These are phyloP conservation scores for Trididemnum miniatum DNA, from an alignment of 23 tunicate species.

Conservation along the genomic window DNA sequence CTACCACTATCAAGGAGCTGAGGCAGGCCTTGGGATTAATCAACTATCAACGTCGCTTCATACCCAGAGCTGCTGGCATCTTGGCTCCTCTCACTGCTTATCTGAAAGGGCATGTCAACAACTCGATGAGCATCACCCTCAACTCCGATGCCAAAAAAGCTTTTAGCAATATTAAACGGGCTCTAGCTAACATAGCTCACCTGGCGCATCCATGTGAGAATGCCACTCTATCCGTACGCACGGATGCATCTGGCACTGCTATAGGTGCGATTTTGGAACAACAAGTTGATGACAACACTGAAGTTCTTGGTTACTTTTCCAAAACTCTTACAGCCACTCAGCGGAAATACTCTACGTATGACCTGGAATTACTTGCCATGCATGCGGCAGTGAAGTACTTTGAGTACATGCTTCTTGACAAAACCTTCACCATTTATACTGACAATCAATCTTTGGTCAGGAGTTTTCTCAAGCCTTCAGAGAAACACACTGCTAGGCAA, in stretches of 20 bases:
- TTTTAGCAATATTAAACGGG: conserved; percentile 4
- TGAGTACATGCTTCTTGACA: conserved; percentile 15
- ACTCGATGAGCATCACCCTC: neutral
- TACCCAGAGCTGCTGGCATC: conserved; percentile 23
- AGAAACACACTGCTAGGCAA: neutral
- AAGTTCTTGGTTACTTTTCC: conserved; percentile 38
- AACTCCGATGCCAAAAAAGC: conserved; percentile 10
- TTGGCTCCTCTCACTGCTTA: conserved; percentile 16
- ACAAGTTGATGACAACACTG: conserved; percentile 1
- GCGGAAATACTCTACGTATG: conserved; percentile 30
- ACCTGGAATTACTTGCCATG: conserved; percentile 24
- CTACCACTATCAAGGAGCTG: conserved; percentile 19
- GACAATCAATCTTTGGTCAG: conserved; percentile 21
- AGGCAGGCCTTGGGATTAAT: conserved; percentile 17
- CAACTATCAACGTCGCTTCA: conserved; percentile 14
- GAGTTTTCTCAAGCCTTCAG: conserved; percentile 11
- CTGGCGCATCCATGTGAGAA: conserved; percentile 11
- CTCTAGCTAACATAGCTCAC: neutral
- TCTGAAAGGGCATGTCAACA: conserved; percentile 8
- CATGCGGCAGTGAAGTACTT: conserved; percentile 28
- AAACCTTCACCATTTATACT: conserved; percentile 26
- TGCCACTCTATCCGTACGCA: conserved; percentile 17
- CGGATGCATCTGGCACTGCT: conserved; percentile 31
- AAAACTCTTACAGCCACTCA: conserved; percentile 18
- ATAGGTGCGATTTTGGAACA: conserved; percentile 46